Evolutionary conservation across 2,113 vertebrate species (phyloP).

Genomic region (Sinocyclocheilus anophthalmus): DNA sequence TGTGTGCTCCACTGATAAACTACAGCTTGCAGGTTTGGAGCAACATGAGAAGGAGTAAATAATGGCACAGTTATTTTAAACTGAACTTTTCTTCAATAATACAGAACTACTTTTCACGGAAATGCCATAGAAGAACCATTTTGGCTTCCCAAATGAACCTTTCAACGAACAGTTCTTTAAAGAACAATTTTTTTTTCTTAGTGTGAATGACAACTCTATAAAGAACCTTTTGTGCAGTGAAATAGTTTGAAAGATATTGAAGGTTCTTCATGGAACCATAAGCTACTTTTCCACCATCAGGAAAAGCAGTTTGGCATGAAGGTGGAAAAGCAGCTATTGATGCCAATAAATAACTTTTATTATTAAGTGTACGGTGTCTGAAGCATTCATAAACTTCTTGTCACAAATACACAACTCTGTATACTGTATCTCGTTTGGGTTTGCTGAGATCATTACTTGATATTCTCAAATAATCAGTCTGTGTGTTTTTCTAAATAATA

Average conservation of each 20-base stretch:
- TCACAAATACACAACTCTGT: not conserved
- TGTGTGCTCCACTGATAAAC: not conserved
- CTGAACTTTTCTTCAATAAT: not conserved
- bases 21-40: not conserved
- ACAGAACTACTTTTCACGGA: not conserved
- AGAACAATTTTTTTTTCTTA: no score
- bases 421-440: not conserved
- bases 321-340: no score
- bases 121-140: no score
- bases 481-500: not conserved
- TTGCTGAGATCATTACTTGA: not conserved
- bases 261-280: no score
- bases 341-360: no score
- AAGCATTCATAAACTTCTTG: not conserved
- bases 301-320: no score
- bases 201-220: no score
- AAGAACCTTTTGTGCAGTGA: no score
- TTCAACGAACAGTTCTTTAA: no score
- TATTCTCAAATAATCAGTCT: not conserved
- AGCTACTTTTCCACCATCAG: no score
- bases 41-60: not conserved
- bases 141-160: no score
- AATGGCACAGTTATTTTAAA: not conserved
- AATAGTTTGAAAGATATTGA: no score
- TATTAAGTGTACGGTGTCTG: not conserved